Evolutionary conservation across 2,797 vertebrate genomes (phyloP).

Genomic region (Catamblyrhynchus diadema): DNA sequence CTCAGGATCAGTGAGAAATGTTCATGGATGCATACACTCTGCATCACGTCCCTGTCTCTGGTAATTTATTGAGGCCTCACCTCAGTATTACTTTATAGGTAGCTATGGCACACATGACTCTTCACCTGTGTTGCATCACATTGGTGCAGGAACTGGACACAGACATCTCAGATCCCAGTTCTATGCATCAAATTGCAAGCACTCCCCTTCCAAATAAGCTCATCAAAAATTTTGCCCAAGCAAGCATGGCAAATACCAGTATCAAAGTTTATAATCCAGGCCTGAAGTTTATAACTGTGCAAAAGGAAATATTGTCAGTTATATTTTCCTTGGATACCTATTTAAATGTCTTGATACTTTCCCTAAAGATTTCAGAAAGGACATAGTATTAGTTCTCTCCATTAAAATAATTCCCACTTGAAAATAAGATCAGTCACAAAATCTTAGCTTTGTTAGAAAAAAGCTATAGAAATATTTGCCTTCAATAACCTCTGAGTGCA

Average conservation of each 20-base stretch:
- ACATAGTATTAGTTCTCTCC: not conserved
- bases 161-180: not conserved
- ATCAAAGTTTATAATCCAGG: not conserved
- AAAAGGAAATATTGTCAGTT: not conserved
- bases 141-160: not conserved
- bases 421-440: not conserved
- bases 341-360: not conserved
- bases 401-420: not conserved
- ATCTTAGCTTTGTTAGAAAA: not conserved
- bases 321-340: not conserved
- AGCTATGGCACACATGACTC: not conserved
- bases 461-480: not conserved
- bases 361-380: not conserved
- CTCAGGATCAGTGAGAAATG: not conserved
- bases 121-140: not conserved
- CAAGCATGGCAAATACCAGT: not conserved
- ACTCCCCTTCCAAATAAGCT: not conserved
- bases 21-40: not conserved
- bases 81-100: not conserved
- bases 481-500: not conserved
- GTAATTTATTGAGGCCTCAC: not conserved
- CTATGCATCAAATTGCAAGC: rapidly evolving
- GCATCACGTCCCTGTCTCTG: not conserved
- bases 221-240: not conserved
- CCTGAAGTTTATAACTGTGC: not conserved